Conservation (phyloP, 1,140 invertebrate genomes). For the Diplogasteroides magnus region DNA sequence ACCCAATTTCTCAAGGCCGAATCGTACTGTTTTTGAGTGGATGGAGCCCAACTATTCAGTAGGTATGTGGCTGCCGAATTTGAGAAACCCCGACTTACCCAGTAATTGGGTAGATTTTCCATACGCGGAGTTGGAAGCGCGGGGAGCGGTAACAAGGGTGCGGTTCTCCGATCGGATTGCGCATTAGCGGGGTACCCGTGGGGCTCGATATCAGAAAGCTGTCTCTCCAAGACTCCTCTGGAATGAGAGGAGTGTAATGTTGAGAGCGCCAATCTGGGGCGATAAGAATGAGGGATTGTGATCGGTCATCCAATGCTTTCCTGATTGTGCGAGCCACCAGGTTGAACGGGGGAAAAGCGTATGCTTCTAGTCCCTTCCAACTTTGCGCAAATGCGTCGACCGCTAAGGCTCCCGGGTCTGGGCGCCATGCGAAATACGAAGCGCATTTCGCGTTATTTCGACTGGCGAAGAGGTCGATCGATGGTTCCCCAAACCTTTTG, state of each 20-base stretch:
- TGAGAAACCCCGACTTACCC: not conserved
- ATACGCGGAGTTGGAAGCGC: conserved; percentile 1
- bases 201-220: not conserved
- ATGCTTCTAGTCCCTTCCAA: not conserved
- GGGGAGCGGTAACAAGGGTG: not conserved
- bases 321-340: not conserved
- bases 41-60: not conserved
- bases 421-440: not conserved
- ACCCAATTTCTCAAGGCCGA: not conserved
- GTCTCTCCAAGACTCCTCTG: not conserved
- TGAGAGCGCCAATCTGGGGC: conserved; percentile 1
- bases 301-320: not conserved
- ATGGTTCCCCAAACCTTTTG: not conserved
- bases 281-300: conserved; percentile 2
- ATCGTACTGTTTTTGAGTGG: conserved; percentile 4
- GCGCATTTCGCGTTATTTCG: not conserved
- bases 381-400: conserved; percentile 5
- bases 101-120: not conserved
- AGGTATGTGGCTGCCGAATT: not conserved
- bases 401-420: not conserved
- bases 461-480: not conserved
- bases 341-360: conserved; percentile 8
- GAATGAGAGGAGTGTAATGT: not conserved
- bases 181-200: not conserved
- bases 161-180: not conserved